Evolutionary conservation across 1,140 invertebrate genomes (phyloP).

Genomic region (Thaumetopoea pityocampa): DNA sequence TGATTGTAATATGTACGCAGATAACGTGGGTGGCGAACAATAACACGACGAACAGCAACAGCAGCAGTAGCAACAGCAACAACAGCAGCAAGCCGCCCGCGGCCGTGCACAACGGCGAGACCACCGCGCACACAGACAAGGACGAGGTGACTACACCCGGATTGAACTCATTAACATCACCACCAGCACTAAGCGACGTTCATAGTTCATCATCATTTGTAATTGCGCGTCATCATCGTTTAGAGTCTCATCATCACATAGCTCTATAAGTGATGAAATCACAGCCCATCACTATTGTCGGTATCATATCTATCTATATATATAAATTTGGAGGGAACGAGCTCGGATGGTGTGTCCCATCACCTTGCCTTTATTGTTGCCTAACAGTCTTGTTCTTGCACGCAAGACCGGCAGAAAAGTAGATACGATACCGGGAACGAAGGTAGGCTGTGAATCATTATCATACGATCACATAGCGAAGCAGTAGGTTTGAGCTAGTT

Average conservation of each 20-base stretch:
- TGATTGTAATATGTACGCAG: too few relatives aligned
- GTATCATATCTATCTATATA: neutral
- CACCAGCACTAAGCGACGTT: slow-evolving; percentile 1
- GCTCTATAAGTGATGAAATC: too few relatives aligned
- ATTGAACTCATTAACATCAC: neutral
- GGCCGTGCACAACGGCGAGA: neutral
- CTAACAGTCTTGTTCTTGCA: too few relatives aligned
- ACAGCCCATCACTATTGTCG: too few relatives aligned
- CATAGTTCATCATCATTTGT: too few relatives aligned
- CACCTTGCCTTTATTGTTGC: neutral
- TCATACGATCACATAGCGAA: too few relatives aligned
- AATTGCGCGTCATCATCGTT: too few relatives aligned
- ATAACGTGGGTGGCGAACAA: slow-evolving; percentile 56
- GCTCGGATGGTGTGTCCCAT: neutral
- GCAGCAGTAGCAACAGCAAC: neutral
- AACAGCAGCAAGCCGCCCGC: slow-evolving; percentile 1
- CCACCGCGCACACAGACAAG: slow-evolving; percentile 23
- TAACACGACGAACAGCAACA: slow-evolving; percentile 24
- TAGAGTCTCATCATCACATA: too few relatives aligned
- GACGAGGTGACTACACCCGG: slow-evolving; percentile 25
- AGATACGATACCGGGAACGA: too few relatives aligned
- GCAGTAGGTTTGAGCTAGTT: too few relatives aligned
- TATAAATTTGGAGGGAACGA: neutral
- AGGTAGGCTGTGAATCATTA: too few relatives aligned
- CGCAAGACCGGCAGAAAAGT: too few relatives aligned